Conservation (phyloP, 2,888 invertebrate species). For the Papilio gigon region DNA sequence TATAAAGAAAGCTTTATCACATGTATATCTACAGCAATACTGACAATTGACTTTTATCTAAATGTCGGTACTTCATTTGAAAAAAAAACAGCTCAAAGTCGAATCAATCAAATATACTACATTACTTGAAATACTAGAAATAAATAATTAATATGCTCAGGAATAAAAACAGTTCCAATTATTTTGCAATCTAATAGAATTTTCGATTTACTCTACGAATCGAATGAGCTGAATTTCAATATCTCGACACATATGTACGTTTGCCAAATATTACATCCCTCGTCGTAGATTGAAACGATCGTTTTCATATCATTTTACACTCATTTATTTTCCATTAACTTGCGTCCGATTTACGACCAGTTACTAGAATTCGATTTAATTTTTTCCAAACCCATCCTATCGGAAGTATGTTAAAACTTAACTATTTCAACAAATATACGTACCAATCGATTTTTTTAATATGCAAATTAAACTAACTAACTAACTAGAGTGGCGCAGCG, state of each 20-base stretch:
- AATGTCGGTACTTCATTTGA: constrained; percentile 6
- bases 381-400: not conserved
- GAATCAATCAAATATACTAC: too few relatives aligned
- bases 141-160: not conserved
- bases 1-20: constrained; percentile 31
- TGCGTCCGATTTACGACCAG: not conserved
- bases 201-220: constrained; percentile 21
- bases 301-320: constrained; percentile 2
- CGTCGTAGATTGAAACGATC: not conserved
- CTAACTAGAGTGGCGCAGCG: too few relatives aligned
- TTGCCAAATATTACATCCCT: constrained; percentile 23
- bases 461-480: too few relatives aligned
- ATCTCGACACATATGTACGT: constrained; percentile 13
- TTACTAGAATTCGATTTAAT: not conserved
- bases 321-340: constrained; percentile 20
- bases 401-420: too few relatives aligned
- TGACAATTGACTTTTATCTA: constrained; percentile 20
- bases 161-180: not conserved
- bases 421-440: too few relatives aligned
- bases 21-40: constrained; percentile 19
- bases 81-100: not conserved
- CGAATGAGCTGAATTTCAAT: constrained; percentile 20
- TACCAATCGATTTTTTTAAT: too few relatives aligned
- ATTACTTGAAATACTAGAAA: too few relatives aligned
- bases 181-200: not conserved